phyloP scores from a whole-genome alignment of 2,113 vertebrate genomes.

The Odocoileus hemionus region DNA sequence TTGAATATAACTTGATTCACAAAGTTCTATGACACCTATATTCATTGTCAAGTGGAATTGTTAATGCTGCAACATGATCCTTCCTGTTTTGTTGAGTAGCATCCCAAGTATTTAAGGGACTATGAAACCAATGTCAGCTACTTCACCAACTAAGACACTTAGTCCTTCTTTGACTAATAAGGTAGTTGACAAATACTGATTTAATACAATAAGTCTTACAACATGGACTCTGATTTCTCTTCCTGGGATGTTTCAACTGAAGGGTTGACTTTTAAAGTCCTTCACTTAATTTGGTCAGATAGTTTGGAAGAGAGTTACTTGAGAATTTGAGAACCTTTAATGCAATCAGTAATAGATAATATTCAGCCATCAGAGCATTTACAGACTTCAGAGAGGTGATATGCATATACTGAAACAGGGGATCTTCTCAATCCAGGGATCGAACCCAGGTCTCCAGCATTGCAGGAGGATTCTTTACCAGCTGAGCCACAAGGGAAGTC shows the following conservation, averaged over 20 bases:
- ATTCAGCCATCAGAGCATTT: background rate
- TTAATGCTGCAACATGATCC: background rate
- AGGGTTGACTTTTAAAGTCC: background rate
- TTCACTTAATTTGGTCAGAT: slow-evolving; percentile 2
- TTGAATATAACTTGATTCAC: background rate
- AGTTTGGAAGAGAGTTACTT: background rate
- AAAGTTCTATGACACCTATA: background rate
- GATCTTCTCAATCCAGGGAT: too few species aligned
- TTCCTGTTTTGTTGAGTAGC: background rate
- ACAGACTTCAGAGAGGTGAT: too few species aligned
- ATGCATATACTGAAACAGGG: too few species aligned
- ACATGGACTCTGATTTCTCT: background rate
- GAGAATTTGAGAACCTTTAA: background rate
- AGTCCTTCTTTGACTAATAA: background rate
- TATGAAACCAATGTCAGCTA: background rate
- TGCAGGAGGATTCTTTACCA: too few species aligned
- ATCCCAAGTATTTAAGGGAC: background rate
- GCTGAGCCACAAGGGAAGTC: too few species aligned
- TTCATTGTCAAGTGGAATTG: background rate
- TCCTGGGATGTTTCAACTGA: background rate
- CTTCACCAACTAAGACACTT: background rate
- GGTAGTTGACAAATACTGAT: background rate
- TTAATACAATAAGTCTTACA: slow-evolving; percentile 4
- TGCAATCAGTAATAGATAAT: background rate
- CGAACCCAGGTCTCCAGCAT: too few species aligned